Evolutionary conservation across 2,888 invertebrate species (phyloP), one percentile per base, ranked within the genome.

Genomic region (Idaea biselata): DNA sequence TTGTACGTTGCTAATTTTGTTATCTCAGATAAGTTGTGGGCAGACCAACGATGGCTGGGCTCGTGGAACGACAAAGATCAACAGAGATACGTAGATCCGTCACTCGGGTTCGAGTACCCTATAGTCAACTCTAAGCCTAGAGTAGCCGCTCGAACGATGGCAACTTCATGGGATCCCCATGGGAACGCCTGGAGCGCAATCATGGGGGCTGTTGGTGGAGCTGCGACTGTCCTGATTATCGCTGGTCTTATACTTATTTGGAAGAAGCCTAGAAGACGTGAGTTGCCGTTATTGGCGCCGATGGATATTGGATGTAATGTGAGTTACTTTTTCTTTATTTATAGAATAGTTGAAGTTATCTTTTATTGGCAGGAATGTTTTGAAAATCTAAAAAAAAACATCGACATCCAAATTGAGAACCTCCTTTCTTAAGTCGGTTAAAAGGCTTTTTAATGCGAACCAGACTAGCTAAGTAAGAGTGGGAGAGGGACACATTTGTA

Each of bases 21-120:
- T 91, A 91, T 91, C 91, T 60, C 80, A 90, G 91, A 91, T 91
- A 91, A 91, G 84, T 84, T 75, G 81, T 85, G 89, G 89, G 79
- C 81, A 79, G 83, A 81, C 70, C 77, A 82, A 73, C 79, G 77
- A 65, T 78, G 77, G 73, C 77, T 75, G 75, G 73, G 75, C 71
- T 82, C 78, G 78, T 80, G 78, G 75, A 79, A 80, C 73, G 79
- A 85, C 86, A 81, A 82, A 65, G 77, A 74, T 70, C 74, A 55
- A 58, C 66, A 81, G 68, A 73, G 74, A 17, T 17, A 56, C 18
- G 16, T 11, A 56, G 56, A 56, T 11, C 7, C 56, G 18, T 11
- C 17, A 16, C 18, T 16, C 18, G 11, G 11, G n/a, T 1, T 17
- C 55, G 17, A 55, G 7, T 55, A 55, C 55, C 55, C 55, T n/a